Conservation (phyloP, 2,113 vertebrate genomes). For the Colaptes auratus region DNA sequence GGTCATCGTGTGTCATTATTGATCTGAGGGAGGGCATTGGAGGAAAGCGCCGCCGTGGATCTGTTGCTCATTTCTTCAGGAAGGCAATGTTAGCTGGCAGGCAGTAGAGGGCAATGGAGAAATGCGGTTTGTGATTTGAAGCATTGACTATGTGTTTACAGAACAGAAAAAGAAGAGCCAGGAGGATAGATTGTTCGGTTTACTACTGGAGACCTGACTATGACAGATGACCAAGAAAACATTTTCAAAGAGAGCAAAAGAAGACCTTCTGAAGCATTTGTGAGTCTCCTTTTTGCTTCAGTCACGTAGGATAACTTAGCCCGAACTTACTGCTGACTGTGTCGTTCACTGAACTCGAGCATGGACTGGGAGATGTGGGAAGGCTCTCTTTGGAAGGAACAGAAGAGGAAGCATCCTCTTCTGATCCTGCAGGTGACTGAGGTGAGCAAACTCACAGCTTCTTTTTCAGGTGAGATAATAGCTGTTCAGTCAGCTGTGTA, state of each 20-base stretch:
- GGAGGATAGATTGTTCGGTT: slow-evolving; percentile 64
- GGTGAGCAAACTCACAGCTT: slow-evolving; percentile 57
- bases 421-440: slow-evolving; percentile 47
- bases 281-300: neutral
- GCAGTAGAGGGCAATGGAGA: slow-evolving; percentile 72
- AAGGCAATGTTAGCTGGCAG: neutral
- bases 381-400: slow-evolving; percentile 4
- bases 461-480: slow-evolving; percentile 18
- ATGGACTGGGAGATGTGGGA: neutral
- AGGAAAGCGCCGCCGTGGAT: neutral
- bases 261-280: neutral
- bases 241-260: neutral
- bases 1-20: slow-evolving; percentile 7
- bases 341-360: neutral
- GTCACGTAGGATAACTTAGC: slow-evolving; percentile 51
- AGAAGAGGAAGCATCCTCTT: slow-evolving; percentile 18
- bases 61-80: neutral
- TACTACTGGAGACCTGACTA: slow-evolving; percentile 49
- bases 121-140: slow-evolving; percentile 48
- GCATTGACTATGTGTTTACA: slow-evolving; percentile 63
- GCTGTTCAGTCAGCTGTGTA: slow-evolving; percentile 33
- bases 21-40: slow-evolving; percentile 3
- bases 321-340: slow-evolving; percentile 52
- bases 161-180: slow-evolving; percentile 52
- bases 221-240: slow-evolving; percentile 33